Evolutionary conservation across 2,113 vertebrate species (phyloP).

Genomic region (Carassius gibelio): DNA sequence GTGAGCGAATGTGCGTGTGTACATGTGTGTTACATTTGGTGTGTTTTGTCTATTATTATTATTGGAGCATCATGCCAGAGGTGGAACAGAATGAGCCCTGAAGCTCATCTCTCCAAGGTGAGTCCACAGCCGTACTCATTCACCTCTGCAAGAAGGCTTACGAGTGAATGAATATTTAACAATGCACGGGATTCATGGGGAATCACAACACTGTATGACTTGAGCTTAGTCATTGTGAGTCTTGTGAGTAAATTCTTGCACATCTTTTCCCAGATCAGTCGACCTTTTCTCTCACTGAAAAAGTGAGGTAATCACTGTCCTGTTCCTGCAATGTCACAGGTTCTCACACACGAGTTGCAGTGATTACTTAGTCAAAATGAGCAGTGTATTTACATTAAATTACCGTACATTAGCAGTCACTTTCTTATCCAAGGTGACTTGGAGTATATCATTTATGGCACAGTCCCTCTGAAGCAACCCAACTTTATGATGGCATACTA

Average conservation of each 20-base stretch:
- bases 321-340: neutral
- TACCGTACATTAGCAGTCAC: neutral
- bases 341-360: neutral
- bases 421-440: constrained; percentile 7
- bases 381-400: neutral
- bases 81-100: constrained; percentile 28
- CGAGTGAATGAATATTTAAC: constrained; percentile 17
- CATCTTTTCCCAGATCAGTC: neutral
- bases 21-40: neutral
- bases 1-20: neutral
- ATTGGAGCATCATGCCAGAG: neutral
- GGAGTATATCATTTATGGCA: neutral
- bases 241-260: neutral
- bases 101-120: constrained; percentile 27
- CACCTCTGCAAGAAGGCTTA: neutral
- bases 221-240: neutral
- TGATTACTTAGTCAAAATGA: neutral
- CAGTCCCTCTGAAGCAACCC: neutral
- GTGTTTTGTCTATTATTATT: constrained; percentile 26
- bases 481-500: neutral
- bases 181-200: neutral
- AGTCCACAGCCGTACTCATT: constrained; percentile 2
- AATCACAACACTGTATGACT: neutral
- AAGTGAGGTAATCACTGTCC: neutral
- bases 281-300: neutral